Conservation (phyloP, 2,113 vertebrate species). For the Etia nguti region DNA sequence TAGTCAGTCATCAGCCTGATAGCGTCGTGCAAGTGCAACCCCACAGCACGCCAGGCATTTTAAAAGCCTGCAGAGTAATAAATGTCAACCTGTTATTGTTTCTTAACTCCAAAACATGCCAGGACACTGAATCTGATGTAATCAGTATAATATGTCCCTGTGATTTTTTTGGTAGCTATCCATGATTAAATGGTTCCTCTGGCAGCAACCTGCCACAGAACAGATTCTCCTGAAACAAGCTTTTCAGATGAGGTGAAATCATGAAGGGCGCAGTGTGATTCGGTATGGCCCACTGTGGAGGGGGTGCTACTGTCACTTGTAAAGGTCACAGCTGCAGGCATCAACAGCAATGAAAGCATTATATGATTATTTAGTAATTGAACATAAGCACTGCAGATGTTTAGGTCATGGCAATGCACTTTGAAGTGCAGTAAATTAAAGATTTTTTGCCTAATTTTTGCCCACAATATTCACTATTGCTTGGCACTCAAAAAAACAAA, state of each 20-base stretch:
- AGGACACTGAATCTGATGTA: neutral
- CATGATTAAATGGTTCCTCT: constrained; percentile 14
- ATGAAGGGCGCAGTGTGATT: constrained; percentile 12
- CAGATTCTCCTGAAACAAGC: neutral
- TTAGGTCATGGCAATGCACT: neutral
- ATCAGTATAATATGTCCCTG: neutral
- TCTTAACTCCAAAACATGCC: neutral
- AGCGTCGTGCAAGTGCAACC: neutral
- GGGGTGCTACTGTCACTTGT: neutral
- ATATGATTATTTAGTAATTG: neutral
- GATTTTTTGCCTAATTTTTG: neutral
- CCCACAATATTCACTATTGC: no score
- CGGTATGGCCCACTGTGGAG: neutral
- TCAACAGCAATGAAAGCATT: neutral
- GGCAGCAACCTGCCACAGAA: neutral
- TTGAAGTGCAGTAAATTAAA: neutral
- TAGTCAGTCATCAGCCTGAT: constrained; percentile 30
- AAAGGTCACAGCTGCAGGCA: constrained; percentile 40
- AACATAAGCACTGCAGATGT: neutral
- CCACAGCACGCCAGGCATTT: neutral
- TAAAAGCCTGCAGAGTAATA: neutral
- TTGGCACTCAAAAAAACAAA: no score
- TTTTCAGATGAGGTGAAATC: constrained; percentile 4
- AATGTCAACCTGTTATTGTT: neutral
- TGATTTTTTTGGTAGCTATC: neutral